A percentile compares a stretch with the other conserved stretches of the same genome.
These are phyloP conservation scores for Scyliorhinus canicula DNA, from an alignment of 2,797 vertebrate genomes.

Conservation along the genomic window DNA sequence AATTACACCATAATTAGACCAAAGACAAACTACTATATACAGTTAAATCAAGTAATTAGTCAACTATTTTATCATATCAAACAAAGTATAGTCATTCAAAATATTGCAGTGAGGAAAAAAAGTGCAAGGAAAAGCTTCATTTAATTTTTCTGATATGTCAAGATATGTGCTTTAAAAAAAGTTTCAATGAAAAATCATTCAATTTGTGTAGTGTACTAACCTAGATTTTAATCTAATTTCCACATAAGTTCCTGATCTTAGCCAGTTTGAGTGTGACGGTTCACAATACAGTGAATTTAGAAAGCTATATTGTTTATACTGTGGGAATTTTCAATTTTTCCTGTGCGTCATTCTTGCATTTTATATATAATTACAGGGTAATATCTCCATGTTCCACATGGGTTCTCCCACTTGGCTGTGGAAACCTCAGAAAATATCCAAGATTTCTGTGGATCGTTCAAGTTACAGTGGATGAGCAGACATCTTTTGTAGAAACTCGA, in stretches of 20 bases:
- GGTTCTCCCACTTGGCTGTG: background rate
- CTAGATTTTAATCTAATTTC: background rate
- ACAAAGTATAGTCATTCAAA: background rate
- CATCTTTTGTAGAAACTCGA: background rate
- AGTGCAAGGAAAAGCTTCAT: background rate
- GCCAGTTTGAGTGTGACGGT: background rate
- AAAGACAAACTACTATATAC: background rate
- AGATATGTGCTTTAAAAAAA: background rate
- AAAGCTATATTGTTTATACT: background rate
- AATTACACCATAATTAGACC: background rate
- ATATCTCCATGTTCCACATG: background rate
- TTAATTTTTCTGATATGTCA: background rate
- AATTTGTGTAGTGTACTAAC: background rate
- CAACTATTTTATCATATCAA: background rate
- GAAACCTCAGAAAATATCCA: background rate
- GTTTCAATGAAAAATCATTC: background rate
- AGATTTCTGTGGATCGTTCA: background rate
- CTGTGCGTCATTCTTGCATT: background rate
- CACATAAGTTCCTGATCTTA: background rate
- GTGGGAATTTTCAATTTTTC: background rate
- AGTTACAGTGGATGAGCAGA: background rate
- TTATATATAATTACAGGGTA: background rate
- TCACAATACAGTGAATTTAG: background rate
- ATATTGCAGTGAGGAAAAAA: background rate
- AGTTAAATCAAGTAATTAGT: background rate